These are phyloP conservation scores for Callocephalon fimbriatum DNA, from an alignment of 2,113 vertebrate species.

Conservation along the genomic window DNA sequence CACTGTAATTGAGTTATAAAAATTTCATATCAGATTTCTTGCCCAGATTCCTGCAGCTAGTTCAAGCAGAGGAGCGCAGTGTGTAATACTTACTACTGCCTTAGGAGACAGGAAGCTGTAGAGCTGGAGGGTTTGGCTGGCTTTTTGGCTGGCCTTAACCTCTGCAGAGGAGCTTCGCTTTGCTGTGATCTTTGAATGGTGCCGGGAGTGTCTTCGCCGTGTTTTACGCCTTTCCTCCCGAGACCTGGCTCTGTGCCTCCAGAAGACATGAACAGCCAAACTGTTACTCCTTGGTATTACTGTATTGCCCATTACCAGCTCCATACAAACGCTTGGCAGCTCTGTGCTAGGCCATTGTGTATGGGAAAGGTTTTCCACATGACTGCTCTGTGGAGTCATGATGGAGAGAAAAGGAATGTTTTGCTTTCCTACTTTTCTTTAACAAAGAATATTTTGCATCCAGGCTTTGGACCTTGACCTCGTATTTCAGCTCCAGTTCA, in stretches of 20 bases:
- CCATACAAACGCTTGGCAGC: background rate
- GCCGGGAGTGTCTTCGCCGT: constrained; percentile 62
- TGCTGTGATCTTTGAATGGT: constrained; percentile 51
- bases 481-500: background rate
- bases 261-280: constrained; percentile 6
- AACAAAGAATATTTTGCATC: background rate
- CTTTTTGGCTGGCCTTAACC: constrained; percentile 56
- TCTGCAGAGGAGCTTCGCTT: constrained; percentile 71
- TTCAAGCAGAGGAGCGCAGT: constrained; percentile 14
- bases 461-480: background rate
- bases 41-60: constrained; percentile 35
- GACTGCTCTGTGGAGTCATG: background rate
- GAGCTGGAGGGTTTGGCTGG: constrained; percentile 71
- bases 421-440: background rate
- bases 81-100: constrained; percentile 88
- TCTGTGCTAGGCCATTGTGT: background rate
- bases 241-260: constrained; percentile 81
- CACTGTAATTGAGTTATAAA: constrained; percentile 61
- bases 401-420: background rate
- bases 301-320: background rate
- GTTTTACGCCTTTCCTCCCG: constrained; percentile 76
- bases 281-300: background rate
- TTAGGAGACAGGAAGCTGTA: constrained; percentile 84
- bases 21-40: constrained; percentile 14
- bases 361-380: background rate